These are phyloP conservation scores for Xenopus laevis DNA, from an alignment of 2,113 vertebrate species.

Conservation along the genomic window DNA sequence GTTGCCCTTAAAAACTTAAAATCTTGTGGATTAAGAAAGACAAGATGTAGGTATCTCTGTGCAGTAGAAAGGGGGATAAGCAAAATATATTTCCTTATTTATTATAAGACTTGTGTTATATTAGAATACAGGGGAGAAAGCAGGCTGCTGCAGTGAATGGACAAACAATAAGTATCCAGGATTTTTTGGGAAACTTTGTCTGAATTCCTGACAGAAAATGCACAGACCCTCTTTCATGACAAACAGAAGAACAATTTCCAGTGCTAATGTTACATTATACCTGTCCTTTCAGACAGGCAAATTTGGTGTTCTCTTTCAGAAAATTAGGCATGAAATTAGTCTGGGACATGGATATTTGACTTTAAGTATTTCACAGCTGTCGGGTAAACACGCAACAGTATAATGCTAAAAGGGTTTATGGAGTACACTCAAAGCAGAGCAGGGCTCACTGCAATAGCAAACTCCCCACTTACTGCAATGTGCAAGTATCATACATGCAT, in stretches of 20 bases:
- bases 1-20: no score
- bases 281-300: constrained; percentile 48
- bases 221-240: constrained; percentile 48
- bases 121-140: background rate
- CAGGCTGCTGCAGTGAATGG: background rate
- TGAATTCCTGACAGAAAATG: constrained; percentile 47
- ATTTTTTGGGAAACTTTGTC: background rate
- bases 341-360: constrained; percentile 56
- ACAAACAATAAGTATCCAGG: constrained; percentile 11
- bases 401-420: background rate
- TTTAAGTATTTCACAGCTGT: constrained; percentile 58
- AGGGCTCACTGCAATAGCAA: no score
- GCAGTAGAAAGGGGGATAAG: no score
- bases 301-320: constrained; percentile 55
- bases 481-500: no score
- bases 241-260: constrained; percentile 54
- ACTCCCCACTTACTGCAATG: no score
- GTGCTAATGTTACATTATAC: constrained; percentile 49
- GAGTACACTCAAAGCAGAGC: background rate
- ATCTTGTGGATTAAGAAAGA: no score
- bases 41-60: no score
- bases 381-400: constrained; percentile 46
- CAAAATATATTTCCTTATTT: no score
- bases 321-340: constrained; percentile 62
- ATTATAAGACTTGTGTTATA: no score